Conservation (phyloP, 1,140 invertebrate genomes). For the Temnothorax nylanderi region DNA sequence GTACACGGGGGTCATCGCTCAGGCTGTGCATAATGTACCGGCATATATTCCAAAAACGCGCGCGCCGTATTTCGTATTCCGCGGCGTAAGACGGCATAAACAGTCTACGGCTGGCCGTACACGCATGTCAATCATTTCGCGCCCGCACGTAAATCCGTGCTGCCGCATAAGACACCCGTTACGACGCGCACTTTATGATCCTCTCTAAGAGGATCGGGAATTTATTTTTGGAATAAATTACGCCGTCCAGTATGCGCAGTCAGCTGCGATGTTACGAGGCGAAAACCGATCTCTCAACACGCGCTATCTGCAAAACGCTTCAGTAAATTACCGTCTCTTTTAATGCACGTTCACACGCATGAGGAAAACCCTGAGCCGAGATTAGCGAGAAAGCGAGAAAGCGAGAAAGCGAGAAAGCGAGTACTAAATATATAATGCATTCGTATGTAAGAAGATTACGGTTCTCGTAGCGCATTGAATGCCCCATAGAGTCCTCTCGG, state of each 20-base stretch:
- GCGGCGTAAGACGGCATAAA: constrained; percentile 43
- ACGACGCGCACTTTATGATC: constrained; percentile 13
- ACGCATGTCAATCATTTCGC: constrained; percentile 53
- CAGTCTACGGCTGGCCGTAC: not conserved
- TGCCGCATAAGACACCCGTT: constrained; percentile 15
- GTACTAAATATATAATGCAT: constrained; percentile 9
- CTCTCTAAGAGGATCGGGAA: constrained; percentile 18
- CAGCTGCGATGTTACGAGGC: not conserved
- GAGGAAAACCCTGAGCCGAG: not conserved
- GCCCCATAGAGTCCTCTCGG: not conserved
- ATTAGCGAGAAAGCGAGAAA: constrained; percentile 15
- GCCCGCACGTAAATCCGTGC: constrained; percentile 28
- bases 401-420: not conserved
- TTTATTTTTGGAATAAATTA: constrained; percentile 52
- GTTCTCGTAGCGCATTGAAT: not conserved
- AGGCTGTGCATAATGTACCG: constrained; percentile 44
- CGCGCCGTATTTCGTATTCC: constrained; percentile 45
- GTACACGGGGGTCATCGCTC: constrained; percentile 38
- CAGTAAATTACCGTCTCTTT: constrained; percentile 33
- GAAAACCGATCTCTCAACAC: constrained; percentile 47
- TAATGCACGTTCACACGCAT: constrained; percentile 8
- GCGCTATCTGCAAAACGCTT: not conserved
- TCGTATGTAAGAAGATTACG: constrained; percentile 1
- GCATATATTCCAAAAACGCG: constrained; percentile 44
- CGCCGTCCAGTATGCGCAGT: constrained; percentile 1